phyloP scores from a whole-genome alignment of 1,140 invertebrate species.

The Dinothrombium tinctorium region DNA sequence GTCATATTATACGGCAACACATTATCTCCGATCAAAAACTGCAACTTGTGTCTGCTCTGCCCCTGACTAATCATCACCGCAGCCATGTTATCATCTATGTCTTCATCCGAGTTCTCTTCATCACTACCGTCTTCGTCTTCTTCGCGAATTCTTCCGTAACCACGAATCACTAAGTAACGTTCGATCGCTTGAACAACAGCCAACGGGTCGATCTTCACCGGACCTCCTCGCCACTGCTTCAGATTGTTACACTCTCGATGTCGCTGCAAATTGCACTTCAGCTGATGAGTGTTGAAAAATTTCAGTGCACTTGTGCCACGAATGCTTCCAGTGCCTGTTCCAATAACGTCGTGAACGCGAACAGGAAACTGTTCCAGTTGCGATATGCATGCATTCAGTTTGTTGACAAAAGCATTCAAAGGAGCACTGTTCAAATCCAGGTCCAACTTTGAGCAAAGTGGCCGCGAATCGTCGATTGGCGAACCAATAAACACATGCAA shows the following conservation, averaged over 20 bases:
- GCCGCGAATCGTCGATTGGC: constrained; percentile 43
- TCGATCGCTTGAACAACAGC: constrained; percentile 96
- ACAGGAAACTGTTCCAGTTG: constrained; percentile 96
- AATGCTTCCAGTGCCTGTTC: constrained; percentile 40
- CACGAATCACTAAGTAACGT: constrained; percentile 25
- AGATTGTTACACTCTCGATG: constrained; percentile 82
- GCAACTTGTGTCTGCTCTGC: constrained; percentile 64
- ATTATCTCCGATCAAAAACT: constrained; percentile 85
- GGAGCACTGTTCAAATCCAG: constrained; percentile 27
- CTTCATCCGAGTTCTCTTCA: constrained; percentile 30
- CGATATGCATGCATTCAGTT: constrained; percentile 82
- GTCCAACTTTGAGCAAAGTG: neutral
- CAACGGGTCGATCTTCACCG: constrained; percentile 92
- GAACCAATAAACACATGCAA: constrained; percentile 72
- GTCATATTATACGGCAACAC: constrained; percentile 95
- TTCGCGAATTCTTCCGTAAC: constrained; percentile 18
- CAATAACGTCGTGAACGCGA: constrained; percentile 74
- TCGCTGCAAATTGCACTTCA: constrained; percentile 86
- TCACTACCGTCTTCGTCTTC: constrained; percentile 29
- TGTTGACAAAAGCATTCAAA: constrained; percentile 57
- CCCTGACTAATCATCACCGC: constrained; percentile 62
- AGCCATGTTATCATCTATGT: constrained; percentile 72
- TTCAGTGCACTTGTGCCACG: constrained; percentile 65
- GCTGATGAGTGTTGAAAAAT: constrained; percentile 96
- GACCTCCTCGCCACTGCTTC: constrained; percentile 92